Conservation (phyloP, 2,797 vertebrate genomes). For the Hozukius guyotensis region DNA sequence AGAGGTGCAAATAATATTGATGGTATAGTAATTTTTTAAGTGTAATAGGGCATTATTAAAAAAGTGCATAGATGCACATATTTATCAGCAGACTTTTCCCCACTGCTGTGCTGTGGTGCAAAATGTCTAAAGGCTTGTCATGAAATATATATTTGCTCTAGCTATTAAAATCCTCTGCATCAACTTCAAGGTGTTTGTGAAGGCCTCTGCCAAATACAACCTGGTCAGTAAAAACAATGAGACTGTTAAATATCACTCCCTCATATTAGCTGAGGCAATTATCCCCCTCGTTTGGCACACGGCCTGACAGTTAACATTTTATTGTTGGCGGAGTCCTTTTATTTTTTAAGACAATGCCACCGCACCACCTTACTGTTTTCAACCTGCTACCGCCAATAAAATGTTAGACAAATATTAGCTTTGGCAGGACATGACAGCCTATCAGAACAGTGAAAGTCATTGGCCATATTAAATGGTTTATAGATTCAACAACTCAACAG, state of each 20-base stretch:
- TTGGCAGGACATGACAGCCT: constrained; percentile 83
- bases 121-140: not conserved
- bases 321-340: constrained; percentile 35
- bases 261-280: constrained; percentile 74
- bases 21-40: not conserved
- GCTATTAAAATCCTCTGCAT: constrained; percentile 31
- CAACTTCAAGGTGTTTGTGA: constrained; percentile 65
- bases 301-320: constrained; percentile 70
- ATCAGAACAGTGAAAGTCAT: constrained; percentile 81
- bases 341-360: constrained; percentile 38
- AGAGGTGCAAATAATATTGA: not conserved
- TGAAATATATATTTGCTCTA: not conserved
- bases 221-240: constrained; percentile 48
- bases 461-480: constrained; percentile 86
- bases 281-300: constrained; percentile 61
- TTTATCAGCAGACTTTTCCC: not conserved
- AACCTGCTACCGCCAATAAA: constrained; percentile 77
- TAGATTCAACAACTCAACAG: constrained; percentile 81
- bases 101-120: not conserved
- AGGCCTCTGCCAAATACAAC: constrained; percentile 59
- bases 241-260: constrained; percentile 61
- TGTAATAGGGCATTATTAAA: not conserved
- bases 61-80: not conserved
- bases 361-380: constrained; percentile 71
- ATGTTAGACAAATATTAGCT: constrained; percentile 88